Conservation (phyloP, 2,888 invertebrate species). For the Melanophora roralis region DNA sequence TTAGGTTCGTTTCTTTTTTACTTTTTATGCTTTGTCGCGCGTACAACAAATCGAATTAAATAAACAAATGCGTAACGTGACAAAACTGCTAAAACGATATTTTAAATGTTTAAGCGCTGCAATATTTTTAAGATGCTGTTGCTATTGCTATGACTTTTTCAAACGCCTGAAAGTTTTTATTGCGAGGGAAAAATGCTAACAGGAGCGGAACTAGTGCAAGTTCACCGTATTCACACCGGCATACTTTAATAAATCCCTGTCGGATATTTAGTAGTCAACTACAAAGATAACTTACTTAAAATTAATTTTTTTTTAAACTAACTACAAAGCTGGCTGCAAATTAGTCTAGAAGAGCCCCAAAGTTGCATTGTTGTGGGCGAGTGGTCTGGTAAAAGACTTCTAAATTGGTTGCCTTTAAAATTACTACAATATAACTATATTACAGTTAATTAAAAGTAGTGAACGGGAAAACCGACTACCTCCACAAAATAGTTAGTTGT, state of each 20-base stretch:
- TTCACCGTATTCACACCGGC: not conserved
- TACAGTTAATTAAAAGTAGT: too few relatives aligned
- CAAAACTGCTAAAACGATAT: conserved; percentile 71
- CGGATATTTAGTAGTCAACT: too few relatives aligned
- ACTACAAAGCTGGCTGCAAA: too few relatives aligned
- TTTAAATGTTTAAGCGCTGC: conserved; percentile 55
- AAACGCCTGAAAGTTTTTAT: not conserved
- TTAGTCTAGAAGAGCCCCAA: too few relatives aligned
- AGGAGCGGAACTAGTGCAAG: not conserved
- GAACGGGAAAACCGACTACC: too few relatives aligned
- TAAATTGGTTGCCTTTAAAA: too few relatives aligned
- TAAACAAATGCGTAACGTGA: conserved; percentile 77
- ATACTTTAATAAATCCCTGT: not conserved
- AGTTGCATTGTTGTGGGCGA: too few relatives aligned
- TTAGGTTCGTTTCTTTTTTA: not conserved
- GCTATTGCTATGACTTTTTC: conserved; percentile 17
- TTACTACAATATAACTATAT: too few relatives aligned
- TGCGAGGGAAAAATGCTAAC: not conserved
- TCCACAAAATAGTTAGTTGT: too few relatives aligned
- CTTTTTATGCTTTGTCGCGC: conserved; percentile 24
- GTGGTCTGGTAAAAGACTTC: too few relatives aligned
- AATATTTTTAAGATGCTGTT: not conserved
- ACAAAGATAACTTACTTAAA: too few relatives aligned
- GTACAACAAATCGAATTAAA: conserved; percentile 75
- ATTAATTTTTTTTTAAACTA: too few relatives aligned